These are phyloP conservation scores for Ylistrum balloti DNA, from an alignment of 1,140 invertebrate genomes.

Conservation along the genomic window DNA sequence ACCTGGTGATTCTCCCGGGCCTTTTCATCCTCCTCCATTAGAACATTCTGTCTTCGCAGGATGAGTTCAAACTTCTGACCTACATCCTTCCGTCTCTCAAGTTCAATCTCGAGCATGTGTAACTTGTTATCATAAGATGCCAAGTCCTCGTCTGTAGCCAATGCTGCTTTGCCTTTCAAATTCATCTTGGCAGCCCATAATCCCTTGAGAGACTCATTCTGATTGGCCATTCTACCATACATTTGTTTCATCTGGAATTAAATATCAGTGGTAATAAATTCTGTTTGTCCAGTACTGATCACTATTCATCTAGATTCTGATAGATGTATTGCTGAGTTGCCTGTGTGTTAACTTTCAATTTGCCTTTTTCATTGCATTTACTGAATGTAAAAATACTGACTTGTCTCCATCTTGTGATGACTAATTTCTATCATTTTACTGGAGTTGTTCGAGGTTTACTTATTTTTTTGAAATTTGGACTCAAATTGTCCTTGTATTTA, in stretches of 20 bases:
- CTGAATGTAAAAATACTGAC: too few species aligned
- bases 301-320: too few species aligned
- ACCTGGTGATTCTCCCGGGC: constrained; percentile 78
- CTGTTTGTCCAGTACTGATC: too few species aligned
- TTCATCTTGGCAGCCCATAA: constrained; percentile 81
- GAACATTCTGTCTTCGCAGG: constrained; percentile 68
- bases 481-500: too few species aligned
- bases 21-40: constrained; percentile 75
- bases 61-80: constrained; percentile 74
- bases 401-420: too few species aligned
- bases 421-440: too few species aligned
- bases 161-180: constrained; percentile 71
- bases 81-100: constrained; percentile 76
- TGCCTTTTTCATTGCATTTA: too few species aligned
- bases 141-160: constrained; percentile 76
- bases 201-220: constrained; percentile 78
- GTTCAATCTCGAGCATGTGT: constrained; percentile 75
- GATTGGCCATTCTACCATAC: constrained; percentile 77
- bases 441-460: too few species aligned
- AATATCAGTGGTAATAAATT: too few species aligned
- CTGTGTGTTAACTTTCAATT: too few species aligned
- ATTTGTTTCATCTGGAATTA: constrained; percentile 73
- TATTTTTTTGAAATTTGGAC: too few species aligned
- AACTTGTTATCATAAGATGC: constrained; percentile 75
- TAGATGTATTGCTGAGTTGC: too few species aligned